Evolutionary conservation across 2,888 invertebrate genomes (phyloP).

Genomic region (Thumatha senex): DNA sequence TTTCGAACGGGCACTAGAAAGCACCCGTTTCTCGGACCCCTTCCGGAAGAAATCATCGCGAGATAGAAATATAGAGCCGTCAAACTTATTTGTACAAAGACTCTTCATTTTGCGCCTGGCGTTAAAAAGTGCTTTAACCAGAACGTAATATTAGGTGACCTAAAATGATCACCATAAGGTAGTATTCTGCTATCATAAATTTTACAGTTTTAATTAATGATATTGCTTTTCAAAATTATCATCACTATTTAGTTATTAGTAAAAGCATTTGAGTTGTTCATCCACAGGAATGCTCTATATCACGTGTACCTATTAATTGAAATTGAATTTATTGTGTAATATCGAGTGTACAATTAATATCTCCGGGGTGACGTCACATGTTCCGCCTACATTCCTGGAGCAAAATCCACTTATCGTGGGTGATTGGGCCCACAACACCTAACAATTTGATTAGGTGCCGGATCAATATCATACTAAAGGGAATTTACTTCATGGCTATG

Average conservation of each 20-base stretch:
- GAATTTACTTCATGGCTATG: constrained; percentile 42
- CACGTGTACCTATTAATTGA: constrained; percentile 34
- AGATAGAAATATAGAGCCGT: too few relatives aligned
- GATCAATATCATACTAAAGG: constrained; percentile 58
- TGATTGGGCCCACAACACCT: constrained; percentile 71
- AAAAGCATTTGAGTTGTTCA: constrained; percentile 5
- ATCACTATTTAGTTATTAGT: background rate
- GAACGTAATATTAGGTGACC: constrained; percentile 51
- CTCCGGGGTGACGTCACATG: constrained; percentile 56
- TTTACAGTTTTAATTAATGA: background rate
- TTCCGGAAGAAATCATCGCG: too few relatives aligned
- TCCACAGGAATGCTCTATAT: constrained; percentile 26
- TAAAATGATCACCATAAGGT: background rate
- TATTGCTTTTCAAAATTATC: too few relatives aligned
- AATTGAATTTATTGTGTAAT: constrained; percentile 57
- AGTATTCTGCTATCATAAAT: background rate
- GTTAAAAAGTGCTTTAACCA: constrained; percentile 87
- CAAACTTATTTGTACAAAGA: too few relatives aligned
- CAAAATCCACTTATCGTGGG: constrained; percentile 69
- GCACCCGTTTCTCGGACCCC: too few relatives aligned
- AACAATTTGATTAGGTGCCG: constrained; percentile 64
- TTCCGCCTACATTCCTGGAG: constrained; percentile 52
- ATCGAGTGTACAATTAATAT: constrained; percentile 54
- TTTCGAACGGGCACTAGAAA: too few relatives aligned
- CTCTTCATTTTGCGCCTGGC: too few relatives aligned